phyloP scores from a whole-genome alignment of 2,797 vertebrate genomes.

The Acestrorhynchus altus region DNA sequence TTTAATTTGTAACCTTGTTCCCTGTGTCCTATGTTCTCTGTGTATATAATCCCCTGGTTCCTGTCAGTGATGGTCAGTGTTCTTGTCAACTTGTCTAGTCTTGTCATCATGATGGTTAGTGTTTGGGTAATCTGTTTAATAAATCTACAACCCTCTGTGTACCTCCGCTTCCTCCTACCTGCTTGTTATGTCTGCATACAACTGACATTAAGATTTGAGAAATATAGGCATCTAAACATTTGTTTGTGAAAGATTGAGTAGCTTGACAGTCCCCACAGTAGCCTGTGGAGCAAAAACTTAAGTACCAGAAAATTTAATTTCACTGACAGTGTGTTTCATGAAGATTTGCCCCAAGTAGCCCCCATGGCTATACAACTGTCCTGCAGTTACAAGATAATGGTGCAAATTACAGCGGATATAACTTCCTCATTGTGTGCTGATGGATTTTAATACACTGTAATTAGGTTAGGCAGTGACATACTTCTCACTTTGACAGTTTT shows the following conservation, averaged over 20 bases:
- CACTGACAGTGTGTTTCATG: neutral
- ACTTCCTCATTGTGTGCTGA: no score
- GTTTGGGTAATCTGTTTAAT: no score
- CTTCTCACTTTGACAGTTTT: neutral
- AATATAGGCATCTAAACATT: neutral
- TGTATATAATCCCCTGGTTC: no score
- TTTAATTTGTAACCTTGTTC: no score
- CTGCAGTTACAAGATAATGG: neutral
- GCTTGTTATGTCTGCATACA: no score
- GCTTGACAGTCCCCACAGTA: neutral
- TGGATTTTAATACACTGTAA: conserved; percentile 10
- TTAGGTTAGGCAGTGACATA: neutral
- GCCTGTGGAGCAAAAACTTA: neutral
- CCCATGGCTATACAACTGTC: neutral
- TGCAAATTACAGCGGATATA: neutral
- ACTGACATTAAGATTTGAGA: neutral
- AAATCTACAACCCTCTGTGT: no score
- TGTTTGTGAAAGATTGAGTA: neutral
- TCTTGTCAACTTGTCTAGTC: no score
- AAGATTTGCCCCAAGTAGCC: neutral
- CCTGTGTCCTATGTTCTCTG: no score
- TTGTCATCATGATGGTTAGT: no score
- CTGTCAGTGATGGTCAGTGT: no score
- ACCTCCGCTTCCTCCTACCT: no score
- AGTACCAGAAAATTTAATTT: neutral